phyloP scores from a whole-genome alignment of 2,797 vertebrate species.

The Anguilla pacifica region DNA sequence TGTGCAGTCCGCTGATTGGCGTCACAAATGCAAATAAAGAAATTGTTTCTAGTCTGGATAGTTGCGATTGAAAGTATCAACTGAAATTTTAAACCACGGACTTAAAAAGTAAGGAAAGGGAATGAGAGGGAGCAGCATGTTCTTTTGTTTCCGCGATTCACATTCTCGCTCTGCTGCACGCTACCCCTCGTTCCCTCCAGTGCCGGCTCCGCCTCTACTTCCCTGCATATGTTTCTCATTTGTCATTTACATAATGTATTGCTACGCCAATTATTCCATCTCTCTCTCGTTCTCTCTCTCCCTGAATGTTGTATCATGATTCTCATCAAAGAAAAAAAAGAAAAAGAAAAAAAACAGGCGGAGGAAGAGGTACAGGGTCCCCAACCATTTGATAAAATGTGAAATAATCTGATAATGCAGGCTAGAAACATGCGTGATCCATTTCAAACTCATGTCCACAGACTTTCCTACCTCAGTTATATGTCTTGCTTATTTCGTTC shows the following conservation, averaged over 20 bases:
- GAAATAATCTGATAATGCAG: not conserved
- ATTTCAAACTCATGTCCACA: not conserved
- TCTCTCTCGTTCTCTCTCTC: not conserved
- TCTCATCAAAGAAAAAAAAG: not conserved
- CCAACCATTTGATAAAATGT: not conserved
- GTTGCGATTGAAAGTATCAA: too few relatives aligned
- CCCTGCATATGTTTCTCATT: not conserved
- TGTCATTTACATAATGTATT: not conserved
- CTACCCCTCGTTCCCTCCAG: not conserved
- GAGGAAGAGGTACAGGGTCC: not conserved
- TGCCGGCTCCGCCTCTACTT: not conserved
- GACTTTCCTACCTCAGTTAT: not conserved
- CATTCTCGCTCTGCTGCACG: not conserved
- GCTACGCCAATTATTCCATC: not conserved
- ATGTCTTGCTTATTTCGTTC: not conserved
- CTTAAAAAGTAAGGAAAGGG: not conserved
- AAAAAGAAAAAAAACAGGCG: not conserved
- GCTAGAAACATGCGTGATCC: not conserved
- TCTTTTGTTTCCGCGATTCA: not conserved
- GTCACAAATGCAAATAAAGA: too few relatives aligned
- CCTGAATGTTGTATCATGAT: not conserved
- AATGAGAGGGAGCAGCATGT: too few relatives aligned
- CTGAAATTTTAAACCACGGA: too few relatives aligned
- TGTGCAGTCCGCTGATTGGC: too few relatives aligned
- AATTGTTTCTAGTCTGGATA: too few relatives aligned